Evolutionary conservation across 2,113 vertebrate genomes (phyloP), one percentile per base, ranked within the genome.

Genomic region (Nothoprocta perdicaria): DNA sequence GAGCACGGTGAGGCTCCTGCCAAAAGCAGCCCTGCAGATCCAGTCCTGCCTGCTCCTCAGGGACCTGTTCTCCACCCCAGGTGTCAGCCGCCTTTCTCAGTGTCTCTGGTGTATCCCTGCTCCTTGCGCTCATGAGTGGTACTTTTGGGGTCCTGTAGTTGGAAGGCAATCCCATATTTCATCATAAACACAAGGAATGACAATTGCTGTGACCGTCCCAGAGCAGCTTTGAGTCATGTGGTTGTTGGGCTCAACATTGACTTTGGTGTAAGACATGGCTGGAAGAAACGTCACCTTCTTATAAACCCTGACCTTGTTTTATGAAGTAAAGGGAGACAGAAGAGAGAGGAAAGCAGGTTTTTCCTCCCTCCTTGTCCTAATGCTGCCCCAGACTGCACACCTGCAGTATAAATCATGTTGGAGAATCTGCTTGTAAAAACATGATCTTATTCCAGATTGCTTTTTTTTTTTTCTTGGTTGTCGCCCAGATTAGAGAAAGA

Each of bases 391-490:
- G 94, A 62, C 87, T 80, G 94, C 89, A 95, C 94, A 96, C 95
- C 95, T 96, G 95, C 91, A 82, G 72, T 82, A 89, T 95, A 95
- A 96, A 96, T 96, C 93, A 94, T 89, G 75, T 14, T 0, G 0
- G 91, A 84, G 91, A 89, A 93, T 89, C 86, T 92, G 81, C 95
- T 82, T 94, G 94, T 96, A 87, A 96, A 94, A 94, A 94, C 95
- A 91, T 60, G 95, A 91, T 80, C 91, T 83, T 91, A 67, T 45
- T 67, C 87, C 89, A 69, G 67, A 6, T 65, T 52, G 16, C 45
- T 2, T 57, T 22, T 22, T 21, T 2, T 7, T 16, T 19, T 29
- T 31, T 58, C 66, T 53, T 31, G 7, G 35, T 5, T 29, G 15
- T 63, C 46, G 24, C 19, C 14, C 12, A 10, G 18, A n/a, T 68